Conservation (phyloP, 2,113 vertebrate species). For the Hirundichthys speculiger region DNA sequence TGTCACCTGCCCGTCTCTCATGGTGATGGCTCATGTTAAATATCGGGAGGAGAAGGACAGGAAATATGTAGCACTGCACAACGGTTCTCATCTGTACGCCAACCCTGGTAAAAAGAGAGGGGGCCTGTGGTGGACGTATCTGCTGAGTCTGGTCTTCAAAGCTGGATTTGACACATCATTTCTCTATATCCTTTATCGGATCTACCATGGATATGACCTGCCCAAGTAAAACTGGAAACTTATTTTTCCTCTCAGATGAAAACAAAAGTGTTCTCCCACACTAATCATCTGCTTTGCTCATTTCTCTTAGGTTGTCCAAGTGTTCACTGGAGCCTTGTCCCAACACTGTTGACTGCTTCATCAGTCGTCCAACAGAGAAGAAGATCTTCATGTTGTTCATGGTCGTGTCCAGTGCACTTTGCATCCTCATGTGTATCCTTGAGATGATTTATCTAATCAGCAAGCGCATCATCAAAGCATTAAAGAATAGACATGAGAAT, state of each 20-base stretch:
- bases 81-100: constrained; percentile 71
- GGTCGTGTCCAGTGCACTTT: constrained; percentile 85
- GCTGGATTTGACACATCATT: constrained; percentile 83
- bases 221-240: constrained; percentile 67
- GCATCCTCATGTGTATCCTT: constrained; percentile 86
- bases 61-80: constrained; percentile 64
- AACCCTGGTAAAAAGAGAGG: constrained; percentile 90
- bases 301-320: constrained; percentile 78
- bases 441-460: constrained; percentile 88
- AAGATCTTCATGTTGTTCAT: constrained; percentile 97
- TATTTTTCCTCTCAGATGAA: background rate
- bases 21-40: constrained; percentile 93
- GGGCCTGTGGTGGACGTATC: constrained; percentile 85
- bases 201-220: constrained; percentile 88
- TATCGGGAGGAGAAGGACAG: constrained; percentile 87
- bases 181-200: constrained; percentile 85
- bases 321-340: constrained; percentile 85
- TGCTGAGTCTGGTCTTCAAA: constrained; percentile 90
- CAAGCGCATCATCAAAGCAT: constrained; percentile 78
- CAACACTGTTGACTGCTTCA: constrained; percentile 87
- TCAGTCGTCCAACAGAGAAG: constrained; percentile 92
- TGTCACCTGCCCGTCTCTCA: constrained; percentile 87
- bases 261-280: background rate
- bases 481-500: constrained; percentile 31
- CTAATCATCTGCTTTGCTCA: background rate